phyloP scores from a whole-genome alignment of 2,113 vertebrate species.

The Struthidea cinerea region DNA sequence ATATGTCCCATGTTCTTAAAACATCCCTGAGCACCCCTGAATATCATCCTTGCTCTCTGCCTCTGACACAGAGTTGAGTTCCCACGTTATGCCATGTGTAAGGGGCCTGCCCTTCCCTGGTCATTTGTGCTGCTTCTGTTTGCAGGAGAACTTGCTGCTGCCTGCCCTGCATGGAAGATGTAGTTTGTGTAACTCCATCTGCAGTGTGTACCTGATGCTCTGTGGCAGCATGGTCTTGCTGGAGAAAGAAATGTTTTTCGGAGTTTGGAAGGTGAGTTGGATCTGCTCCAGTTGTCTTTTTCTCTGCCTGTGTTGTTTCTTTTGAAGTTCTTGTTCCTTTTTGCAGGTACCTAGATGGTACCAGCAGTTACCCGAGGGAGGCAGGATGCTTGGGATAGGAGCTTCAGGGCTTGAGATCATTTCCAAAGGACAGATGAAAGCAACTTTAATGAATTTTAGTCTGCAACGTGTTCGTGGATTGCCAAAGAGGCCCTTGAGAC shows the following conservation, averaged over 20 bases:
- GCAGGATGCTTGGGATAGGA: background rate
- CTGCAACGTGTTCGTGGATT: background rate
- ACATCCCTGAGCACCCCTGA: background rate
- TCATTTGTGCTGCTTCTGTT: background rate
- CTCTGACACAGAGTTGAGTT: background rate
- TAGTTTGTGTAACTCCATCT: background rate
- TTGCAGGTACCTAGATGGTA: background rate
- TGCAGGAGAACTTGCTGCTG: background rate
- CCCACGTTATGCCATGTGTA: background rate
- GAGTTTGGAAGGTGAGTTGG: background rate
- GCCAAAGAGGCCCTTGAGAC: background rate
- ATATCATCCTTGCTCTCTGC: background rate
- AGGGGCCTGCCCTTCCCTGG: background rate
- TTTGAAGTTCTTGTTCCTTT: background rate
- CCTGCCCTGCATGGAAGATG: fast-evolving
- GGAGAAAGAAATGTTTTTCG: background rate
- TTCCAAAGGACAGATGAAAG: background rate
- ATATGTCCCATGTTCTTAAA: background rate
- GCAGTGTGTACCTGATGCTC: background rate
- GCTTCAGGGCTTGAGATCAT: background rate
- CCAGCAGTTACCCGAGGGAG: background rate
- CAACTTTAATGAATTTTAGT: background rate
- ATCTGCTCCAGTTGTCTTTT: background rate
- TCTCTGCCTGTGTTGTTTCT: background rate
- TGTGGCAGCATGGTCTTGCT: background rate